phyloP scores from a whole-genome alignment of 2,888 invertebrate genomes.

The Hypolimnas misippus region DNA sequence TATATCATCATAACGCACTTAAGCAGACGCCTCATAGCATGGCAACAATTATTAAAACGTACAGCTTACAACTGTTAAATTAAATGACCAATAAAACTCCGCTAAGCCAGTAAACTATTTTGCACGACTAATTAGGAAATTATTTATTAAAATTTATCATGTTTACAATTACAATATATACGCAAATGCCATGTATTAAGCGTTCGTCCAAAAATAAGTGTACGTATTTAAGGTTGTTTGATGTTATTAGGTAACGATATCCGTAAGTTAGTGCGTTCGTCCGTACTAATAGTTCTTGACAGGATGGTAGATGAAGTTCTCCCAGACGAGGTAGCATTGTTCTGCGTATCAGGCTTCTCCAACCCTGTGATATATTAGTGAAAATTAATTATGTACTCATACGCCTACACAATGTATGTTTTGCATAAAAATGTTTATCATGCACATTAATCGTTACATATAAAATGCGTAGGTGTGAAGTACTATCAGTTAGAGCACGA shows the following conservation, averaged over 20 bases:
- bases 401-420: neutral
- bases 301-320: constrained; percentile 76
- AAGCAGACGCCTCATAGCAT: neutral
- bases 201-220: neutral
- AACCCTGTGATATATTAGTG: constrained; percentile 60
- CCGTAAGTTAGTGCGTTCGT: constrained; percentile 65
- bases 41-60: neutral
- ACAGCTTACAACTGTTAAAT: neutral
- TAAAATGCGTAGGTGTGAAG: constrained; percentile 3
- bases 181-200: constrained; percentile 11
- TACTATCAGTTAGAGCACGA: constrained; percentile 8
- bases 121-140: neutral
- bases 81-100: neutral
- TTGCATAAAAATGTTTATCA: constrained; percentile 25
- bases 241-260: constrained; percentile 61
- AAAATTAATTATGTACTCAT: constrained; percentile 49
- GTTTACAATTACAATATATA: neutral
- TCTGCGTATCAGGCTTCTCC: constrained; percentile 72
- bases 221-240: constrained; percentile 50
- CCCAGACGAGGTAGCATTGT: constrained; percentile 67
- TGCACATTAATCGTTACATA: constrained; percentile 10
- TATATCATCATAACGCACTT: neutral
- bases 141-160: neutral
- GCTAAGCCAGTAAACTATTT: neutral
- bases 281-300: constrained; percentile 73